Base-by-base conservation (phyloP, 1,140 invertebrate species). In the Centruroides vittatus region DNA sequence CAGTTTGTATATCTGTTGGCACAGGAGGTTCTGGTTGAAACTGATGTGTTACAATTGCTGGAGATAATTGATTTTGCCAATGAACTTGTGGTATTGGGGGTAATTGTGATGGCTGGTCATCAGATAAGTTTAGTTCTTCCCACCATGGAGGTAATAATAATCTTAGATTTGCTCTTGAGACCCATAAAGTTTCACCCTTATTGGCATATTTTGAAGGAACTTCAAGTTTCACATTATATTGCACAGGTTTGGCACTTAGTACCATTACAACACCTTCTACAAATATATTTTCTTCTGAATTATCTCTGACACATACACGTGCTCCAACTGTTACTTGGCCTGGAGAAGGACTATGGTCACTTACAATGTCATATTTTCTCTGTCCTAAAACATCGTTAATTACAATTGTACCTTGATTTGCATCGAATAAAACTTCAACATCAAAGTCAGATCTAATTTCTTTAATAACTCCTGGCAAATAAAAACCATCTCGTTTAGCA, bases 101-200 rank as follows among this genome's bases (percentile, higher is more conserved):
- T 64, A 77, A 77, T 53, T 79, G 74, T 72, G 87, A 86, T 69
- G 90, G 55, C 12, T 61, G 57, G 57, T 59, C 58, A 61, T 64
- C 60, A 6, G 41, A 41, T 35, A 60, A 55, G 35, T 67, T 88
- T 52, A 96, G 74, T 74, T 98, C 93, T 69, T 97, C 93, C 75
- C 83, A 88, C 93, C 93, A 98, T 0, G 93, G 93, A 11, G 93
- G 91, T 70, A 87, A 81, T 58, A 96, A 73, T 3, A 96, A 80
- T n/a, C 93, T 80, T 48, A 97, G 73, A 72, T 93, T 89, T 3
- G 93, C 88, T 46, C 93, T 78, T 67, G 86, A 86, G 56, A 92
- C 84, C 65, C 82, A 78, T 61, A 74, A 73, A 67, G 75, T 75
- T 66, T 74, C 70, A 68, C 74, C 74, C 34, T n/a, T n/a, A 55